These are phyloP conservation scores for Drosophila rhopaloa DNA, from an alignment of 1,140 invertebrate genomes.

Conservation along the genomic window DNA sequence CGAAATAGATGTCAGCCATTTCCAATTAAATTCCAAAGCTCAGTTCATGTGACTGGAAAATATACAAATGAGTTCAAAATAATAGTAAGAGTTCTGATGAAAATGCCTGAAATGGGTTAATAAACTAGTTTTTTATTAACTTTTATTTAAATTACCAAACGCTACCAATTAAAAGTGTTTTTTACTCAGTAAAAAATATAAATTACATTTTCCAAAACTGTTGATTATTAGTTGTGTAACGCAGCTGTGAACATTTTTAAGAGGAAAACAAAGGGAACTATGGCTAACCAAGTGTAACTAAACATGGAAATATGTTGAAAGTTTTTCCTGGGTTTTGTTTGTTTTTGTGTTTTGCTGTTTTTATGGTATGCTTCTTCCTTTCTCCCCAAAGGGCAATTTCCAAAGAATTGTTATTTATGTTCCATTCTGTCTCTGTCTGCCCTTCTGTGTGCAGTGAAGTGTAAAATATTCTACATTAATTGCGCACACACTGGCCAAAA, in stretches of 20 bases:
- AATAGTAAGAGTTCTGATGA: neutral
- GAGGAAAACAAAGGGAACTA: conserved; percentile 1
- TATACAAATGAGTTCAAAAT: neutral
- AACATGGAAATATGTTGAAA: conserved; percentile 50
- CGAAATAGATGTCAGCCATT: conserved; percentile 21
- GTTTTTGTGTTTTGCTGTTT: conserved; percentile 35
- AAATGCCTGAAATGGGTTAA: too few relatives aligned
- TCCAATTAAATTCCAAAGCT: neutral
- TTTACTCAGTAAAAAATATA: too few relatives aligned
- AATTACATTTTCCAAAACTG: neutral
- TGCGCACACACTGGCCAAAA: conserved; percentile 47
- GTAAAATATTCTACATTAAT: conserved; percentile 80
- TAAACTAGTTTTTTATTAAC: too few relatives aligned
- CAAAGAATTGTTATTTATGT: conserved; percentile 72
- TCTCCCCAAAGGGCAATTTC: conserved; percentile 49
- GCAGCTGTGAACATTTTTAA: neutral
- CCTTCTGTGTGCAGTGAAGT: conserved; percentile 50
- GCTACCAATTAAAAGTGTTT: too few relatives aligned
- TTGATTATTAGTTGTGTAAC: neutral
- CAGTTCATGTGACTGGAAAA: neutral
- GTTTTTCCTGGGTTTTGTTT: conserved; percentile 23
- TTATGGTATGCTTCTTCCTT: conserved; percentile 45
- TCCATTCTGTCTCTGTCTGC: conserved; percentile 11
- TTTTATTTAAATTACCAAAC: too few relatives aligned
- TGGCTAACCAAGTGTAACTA: conserved; percentile 28